Evolutionary conservation across 1,140 invertebrate species (phyloP).

Genomic region (Acromyrmex echinatior): DNA sequence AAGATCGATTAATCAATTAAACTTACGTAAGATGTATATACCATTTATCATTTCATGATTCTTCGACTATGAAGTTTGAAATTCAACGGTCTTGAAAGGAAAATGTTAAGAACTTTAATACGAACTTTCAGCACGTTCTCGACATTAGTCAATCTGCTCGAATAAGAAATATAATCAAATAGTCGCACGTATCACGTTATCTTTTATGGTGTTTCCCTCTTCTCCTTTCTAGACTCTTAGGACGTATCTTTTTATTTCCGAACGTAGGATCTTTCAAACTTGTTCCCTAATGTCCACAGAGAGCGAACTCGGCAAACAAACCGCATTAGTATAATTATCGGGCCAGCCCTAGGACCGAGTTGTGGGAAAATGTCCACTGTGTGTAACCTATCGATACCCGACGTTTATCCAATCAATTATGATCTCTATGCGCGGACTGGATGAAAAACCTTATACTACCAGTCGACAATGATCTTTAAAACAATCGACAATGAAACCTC

Average conservation of each 20-base stretch:
- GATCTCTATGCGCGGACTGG: slow-evolving; percentile 41
- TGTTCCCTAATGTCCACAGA: slow-evolving; percentile 45
- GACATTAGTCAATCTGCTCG: slow-evolving; percentile 1
- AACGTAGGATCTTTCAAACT: slow-evolving; percentile 53
- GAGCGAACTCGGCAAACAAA: slow-evolving; percentile 70
- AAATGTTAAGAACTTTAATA: neutral
- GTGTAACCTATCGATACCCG: slow-evolving; percentile 24
- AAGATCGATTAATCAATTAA: slow-evolving; percentile 44
- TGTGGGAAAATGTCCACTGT: slow-evolving; percentile 72
- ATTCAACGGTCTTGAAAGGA: neutral
- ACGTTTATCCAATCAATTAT: slow-evolving; percentile 75
- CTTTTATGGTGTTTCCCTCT: slow-evolving; percentile 57
- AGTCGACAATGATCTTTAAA: slow-evolving; percentile 35
- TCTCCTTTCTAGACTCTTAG: slow-evolving; percentile 22
- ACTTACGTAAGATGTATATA: slow-evolving; percentile 9
- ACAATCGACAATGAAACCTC: slow-evolving; percentile 45
- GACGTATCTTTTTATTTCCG: slow-evolving; percentile 13
- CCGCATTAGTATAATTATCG: slow-evolving; percentile 79
- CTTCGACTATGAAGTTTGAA: neutral
- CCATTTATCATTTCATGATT: slow-evolving; percentile 25
- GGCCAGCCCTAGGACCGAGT: slow-evolving; percentile 29
- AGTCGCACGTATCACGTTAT: slow-evolving; percentile 52
- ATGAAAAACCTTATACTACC: neutral
- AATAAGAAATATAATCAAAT: slow-evolving; percentile 14
- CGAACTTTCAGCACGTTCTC: neutral